Conservation (phyloP, 2,888 invertebrate genomes). For the Dorcus hopei region DNA sequence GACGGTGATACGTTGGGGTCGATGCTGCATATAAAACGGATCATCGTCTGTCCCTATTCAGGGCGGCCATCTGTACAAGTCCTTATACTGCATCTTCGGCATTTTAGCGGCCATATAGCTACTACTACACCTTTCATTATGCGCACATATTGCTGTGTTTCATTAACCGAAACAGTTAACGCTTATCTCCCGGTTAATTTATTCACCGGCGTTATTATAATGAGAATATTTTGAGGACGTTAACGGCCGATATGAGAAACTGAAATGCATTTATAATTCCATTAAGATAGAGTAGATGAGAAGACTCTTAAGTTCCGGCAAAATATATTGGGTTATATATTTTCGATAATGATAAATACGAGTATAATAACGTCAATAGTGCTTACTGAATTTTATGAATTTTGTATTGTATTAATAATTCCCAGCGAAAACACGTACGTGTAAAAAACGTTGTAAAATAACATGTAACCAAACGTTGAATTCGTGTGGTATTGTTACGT, state of each 20-base stretch:
- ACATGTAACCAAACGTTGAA: too few relatives aligned
- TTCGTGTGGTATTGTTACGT: too few relatives aligned
- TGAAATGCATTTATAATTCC: neutral
- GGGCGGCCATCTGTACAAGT: slow-evolving; percentile 21
- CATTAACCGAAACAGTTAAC: neutral
- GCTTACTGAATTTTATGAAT: too few relatives aligned
- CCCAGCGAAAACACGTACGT: too few relatives aligned
- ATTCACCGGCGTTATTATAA: neutral
- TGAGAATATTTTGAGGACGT: neutral
- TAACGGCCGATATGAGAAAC: too few relatives aligned
- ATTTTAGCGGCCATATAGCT: neutral
- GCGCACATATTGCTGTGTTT: neutral
- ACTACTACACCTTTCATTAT: slow-evolving; percentile 1
- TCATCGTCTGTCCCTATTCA: slow-evolving; percentile 30
- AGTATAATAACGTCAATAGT: too few relatives aligned
- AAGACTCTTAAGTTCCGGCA: neutral
- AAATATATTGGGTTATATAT: neutral
- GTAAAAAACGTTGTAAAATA: too few relatives aligned
- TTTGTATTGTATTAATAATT: too few relatives aligned
- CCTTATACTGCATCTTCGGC: neutral
- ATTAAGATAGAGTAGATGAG: neutral
- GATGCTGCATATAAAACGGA: slow-evolving; percentile 39
- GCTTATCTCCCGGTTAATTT: neutral
- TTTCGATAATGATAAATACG: too few relatives aligned
- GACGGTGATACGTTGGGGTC: slow-evolving; percentile 30